phyloP scores from a whole-genome alignment of 1,140 invertebrate species.

The Aphidius ervi region DNA sequence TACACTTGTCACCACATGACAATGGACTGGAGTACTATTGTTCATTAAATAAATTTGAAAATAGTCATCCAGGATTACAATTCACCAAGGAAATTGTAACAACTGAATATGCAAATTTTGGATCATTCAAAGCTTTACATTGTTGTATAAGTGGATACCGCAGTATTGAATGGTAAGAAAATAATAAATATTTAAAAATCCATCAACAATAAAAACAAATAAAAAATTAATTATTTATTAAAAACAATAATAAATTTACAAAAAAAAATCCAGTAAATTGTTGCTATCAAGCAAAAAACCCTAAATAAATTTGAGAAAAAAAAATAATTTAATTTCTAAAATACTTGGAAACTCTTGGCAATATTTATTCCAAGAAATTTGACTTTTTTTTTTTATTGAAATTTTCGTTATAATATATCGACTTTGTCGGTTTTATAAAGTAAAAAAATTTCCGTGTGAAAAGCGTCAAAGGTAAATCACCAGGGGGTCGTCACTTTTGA shows the following conservation, averaged over 20 bases:
- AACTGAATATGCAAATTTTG: slow-evolving; percentile 63
- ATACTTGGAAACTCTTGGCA: too few relatives aligned
- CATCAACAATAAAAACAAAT: too few relatives aligned
- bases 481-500: too few relatives aligned
- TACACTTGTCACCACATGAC: slow-evolving; percentile 17
- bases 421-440: too few relatives aligned
- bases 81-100: slow-evolving; percentile 68
- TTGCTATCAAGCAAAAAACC: too few relatives aligned
- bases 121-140: slow-evolving; percentile 69
- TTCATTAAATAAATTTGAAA: slow-evolving; percentile 44
- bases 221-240: slow-evolving; percentile 4
- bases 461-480: too few relatives aligned
- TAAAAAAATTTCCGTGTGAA: too few relatives aligned
- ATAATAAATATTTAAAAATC: neutral
- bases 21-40: slow-evolving; percentile 50
- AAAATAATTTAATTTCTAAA: too few relatives aligned
- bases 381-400: too few relatives aligned
- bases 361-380: too few relatives aligned
- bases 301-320: too few relatives aligned
- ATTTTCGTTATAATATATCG: too few relatives aligned
- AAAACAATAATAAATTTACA: neutral
- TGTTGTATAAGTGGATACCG: slow-evolving; percentile 70
- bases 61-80: slow-evolving; percentile 50
- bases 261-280: neutral
- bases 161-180: slow-evolving; percentile 71